Evolutionary conservation across 2,113 vertebrate species (phyloP).

Genomic region (Lates calcarifer): DNA sequence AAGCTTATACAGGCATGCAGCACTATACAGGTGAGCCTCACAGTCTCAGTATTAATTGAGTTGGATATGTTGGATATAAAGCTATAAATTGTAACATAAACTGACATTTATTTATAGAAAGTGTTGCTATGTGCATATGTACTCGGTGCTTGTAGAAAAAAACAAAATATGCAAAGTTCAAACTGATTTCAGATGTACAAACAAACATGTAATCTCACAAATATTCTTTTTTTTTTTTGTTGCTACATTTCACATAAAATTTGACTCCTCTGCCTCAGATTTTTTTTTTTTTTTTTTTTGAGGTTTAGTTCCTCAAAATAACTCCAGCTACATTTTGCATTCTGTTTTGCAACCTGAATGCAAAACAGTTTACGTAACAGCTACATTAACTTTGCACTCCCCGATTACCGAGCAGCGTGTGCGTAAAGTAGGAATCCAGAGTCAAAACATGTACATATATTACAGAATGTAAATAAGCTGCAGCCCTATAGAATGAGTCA

Average conservation of each 20-base stretch:
- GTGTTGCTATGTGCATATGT: neutral
- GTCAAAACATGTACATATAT: conserved; percentile 61
- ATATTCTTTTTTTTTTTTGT: neutral
- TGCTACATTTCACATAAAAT: neutral
- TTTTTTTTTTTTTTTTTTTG: neutral
- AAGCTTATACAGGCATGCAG: conserved; percentile 95
- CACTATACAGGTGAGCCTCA: conserved; percentile 90
- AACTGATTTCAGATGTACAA: neutral
- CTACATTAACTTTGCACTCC: conserved; percentile 22
- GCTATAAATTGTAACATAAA: neutral
- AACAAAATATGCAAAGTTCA: neutral
- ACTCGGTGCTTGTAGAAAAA: neutral
- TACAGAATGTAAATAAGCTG: conserved; percentile 45
- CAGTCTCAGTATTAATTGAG: neutral
- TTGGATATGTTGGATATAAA: neutral
- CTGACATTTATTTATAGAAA: conserved; percentile 7
- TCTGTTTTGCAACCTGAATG: conserved; percentile 6
- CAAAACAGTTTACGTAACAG: conserved; percentile 39
- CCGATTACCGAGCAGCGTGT: conserved; percentile 7
- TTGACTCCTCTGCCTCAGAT: neutral
- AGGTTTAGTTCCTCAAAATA: neutral
- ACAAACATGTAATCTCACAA: neutral
- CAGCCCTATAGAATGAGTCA: conserved; percentile 36
- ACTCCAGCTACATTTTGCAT: too few species aligned
- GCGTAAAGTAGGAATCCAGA: conserved; percentile 31